These are phyloP conservation scores for Atta colombica DNA, from an alignment of 1,140 invertebrate genomes.

Conservation along the genomic window DNA sequence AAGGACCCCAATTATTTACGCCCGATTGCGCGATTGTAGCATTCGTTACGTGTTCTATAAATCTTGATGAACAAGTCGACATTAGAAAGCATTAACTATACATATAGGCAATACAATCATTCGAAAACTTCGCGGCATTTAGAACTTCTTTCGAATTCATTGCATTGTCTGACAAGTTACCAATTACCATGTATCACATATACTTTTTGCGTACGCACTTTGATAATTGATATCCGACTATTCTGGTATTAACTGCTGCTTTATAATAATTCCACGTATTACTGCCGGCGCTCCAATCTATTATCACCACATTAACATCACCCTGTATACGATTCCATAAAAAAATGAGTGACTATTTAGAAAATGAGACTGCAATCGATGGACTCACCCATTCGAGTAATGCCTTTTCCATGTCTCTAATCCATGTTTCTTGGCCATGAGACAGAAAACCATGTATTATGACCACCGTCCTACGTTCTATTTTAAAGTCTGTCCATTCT, in stretches of 20 bases:
- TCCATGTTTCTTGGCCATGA: constrained; percentile 86
- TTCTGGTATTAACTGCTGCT: constrained; percentile 87
- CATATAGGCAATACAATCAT: neutral
- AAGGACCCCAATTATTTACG: constrained; percentile 69
- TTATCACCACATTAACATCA: constrained; percentile 87
- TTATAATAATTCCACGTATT: constrained; percentile 89
- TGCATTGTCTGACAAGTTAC: neutral
- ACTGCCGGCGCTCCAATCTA: constrained; percentile 88
- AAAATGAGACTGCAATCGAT: neutral
- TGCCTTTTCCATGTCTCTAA: constrained; percentile 85
- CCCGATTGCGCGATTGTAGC: constrained; percentile 51
- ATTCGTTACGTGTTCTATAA: constrained; percentile 76
- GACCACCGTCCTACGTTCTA: constrained; percentile 85
- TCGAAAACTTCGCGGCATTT: neutral
- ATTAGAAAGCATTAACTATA: neutral
- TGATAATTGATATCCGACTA: constrained; percentile 87
- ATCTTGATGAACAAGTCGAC: constrained; percentile 61
- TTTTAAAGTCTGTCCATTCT: constrained; percentile 87
- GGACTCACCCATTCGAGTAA: constrained; percentile 86
- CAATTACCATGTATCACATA: neutral
- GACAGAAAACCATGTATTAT: constrained; percentile 89
- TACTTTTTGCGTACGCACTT: constrained; percentile 78
- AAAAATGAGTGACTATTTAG: neutral
- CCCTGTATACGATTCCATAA: constrained; percentile 76
- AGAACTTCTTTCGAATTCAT: neutral